Base-by-base conservation (phyloP, 1,140 invertebrate species). In the Ruditapes philippinarum region DNA sequence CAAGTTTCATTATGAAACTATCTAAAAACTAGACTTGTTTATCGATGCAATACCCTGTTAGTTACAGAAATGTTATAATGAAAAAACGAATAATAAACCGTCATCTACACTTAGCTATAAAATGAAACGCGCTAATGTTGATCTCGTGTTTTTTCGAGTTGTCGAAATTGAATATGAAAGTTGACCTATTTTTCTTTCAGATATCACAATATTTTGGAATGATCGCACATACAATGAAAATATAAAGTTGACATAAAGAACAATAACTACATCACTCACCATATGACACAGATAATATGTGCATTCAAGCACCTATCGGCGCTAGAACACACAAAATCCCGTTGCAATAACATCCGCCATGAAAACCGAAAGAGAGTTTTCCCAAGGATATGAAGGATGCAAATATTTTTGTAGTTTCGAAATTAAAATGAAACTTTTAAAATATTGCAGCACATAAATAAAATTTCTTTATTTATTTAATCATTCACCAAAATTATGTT, bases 351-450 rank as follows among this genome's bases (percentile, higher is more conserved):
- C 28, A 84, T 73, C 49, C 82, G 82, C 82, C 82, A 84, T 84
- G 42, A 70, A 54, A 84, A 84, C 62, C 82, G 82, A 84, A 84
- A 84, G 62, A 84, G 65, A 84, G 40, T 73, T 49, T 65, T 40
- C 12, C 11, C 17, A 49, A 73, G 49, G 82, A 84, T 36, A 65
- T 74, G 81, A 83, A 83, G 2, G 28, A 22, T n/a, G 28, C 42
- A 45, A 45, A 45, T 45, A 7, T 45, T 57, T 57, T 31, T 36
- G 40, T 84, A 70, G 82, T 84, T 84, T 84, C 82, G 82, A 84
- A 84, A 84, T 84, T 70, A 84, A 84, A 73, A 38, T 38, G 51
- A 60, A 33, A 57, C 19, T 9, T n/a, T 5, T 5, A 22, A 65
- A 5, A 14, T n/a, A 65, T 31, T 7, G 33, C 33, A 31, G 28